Base-by-base conservation (phyloP, 2,888 invertebrate genomes). In the Diplazon laetatorius region DNA sequence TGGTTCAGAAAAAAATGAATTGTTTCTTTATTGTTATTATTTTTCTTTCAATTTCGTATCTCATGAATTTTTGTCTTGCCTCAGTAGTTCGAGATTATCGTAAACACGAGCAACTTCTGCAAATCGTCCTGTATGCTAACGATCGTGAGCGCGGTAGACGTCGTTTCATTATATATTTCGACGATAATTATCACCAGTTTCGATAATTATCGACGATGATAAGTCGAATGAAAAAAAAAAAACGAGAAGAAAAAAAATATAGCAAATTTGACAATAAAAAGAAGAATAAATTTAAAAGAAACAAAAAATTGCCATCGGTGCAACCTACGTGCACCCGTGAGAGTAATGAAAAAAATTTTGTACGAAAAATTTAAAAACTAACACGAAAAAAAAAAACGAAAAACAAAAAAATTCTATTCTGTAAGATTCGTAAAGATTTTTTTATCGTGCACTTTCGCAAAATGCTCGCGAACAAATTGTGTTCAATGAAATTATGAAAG, bases 71-170 rank as follows among this genome's bases (percentile, higher is more conserved):
- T 20, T 75, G 85, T 89, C 89, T 89, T 89, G 88, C 88, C 89
- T 86, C 85, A 84, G 81, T 87, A 85, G 84, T n/a, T 85, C 39
- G 72, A 86, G 59, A 80, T 88, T 85, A 86, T 86, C 83, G 83
- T 83, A 85, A 83, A 82, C 80, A 82, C 81, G 80, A 84, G 83
- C 82, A 83, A 83, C 84, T 80, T 39, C 63, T n/a, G n/a, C n/a
- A 48, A 74, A 68, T 71, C 65, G 76, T 76, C n/a, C 69, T 60
- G 78, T 81, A 81, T 81, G 80, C 80, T 81, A 76, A 75, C 77
- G 76, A 80, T 74, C 78, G 74, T 76, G 80, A 78, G 76, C 77
- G 72, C 80, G 72, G 72, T 62, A 57, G 76, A 70, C 73, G 72
- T 81, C 76, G 76, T 63, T n/a, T n/a, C n/a, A n/a, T n/a, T 68